Evolutionary conservation across 2,113 vertebrate species (phyloP), one percentile per base, ranked within the genome.

Genomic region (Sardina pilchardus): DNA sequence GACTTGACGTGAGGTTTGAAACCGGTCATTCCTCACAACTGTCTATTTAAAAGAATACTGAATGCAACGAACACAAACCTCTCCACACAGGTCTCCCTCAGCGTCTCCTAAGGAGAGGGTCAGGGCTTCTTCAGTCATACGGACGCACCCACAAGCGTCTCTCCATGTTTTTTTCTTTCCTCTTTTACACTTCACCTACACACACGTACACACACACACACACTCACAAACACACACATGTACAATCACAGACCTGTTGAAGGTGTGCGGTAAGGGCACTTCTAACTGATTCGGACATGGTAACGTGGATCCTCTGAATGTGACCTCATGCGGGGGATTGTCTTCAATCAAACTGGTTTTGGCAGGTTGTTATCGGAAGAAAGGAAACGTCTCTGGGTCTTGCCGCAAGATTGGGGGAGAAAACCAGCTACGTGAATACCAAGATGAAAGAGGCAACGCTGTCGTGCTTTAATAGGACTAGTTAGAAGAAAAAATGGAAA

Each of bases 401-500:
- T n/a, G 9, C 63, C n/a, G n/a, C 9, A 34, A 75, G 12, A 36
- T 4, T 16, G 14, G 67, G 67, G 14, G 67, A 36, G 14, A 75
- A 75, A 36, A 36, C 26, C 10, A 78, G 71, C 71, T 10, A 34
- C 12, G 71, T 36, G 34, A 78, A 78, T 78, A 36, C 16, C 10
- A 78, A 78, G 63, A 78, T 34, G 30, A 34, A 78, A 78, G 34
- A 34, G 26, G 16, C 85, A 84, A 85, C 84, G 86, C 91, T 90
- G 89, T 90, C 85, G 82, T 89, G 91, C 91, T 84, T 82, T 88
- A 50, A 88, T 90, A 86, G 86, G 91, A 89, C 85, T 87, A 85
- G 88, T 39, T 89, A 89, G 89, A 91, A 78, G 6, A 88, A 91
- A 89, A 36, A 93, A 92, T 91, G 93, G 91, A 42, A 85, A 87